These are phyloP conservation scores for Mizuhopecten yessoensis DNA, from an alignment of 1,140 invertebrate species.

Conservation along the genomic window DNA sequence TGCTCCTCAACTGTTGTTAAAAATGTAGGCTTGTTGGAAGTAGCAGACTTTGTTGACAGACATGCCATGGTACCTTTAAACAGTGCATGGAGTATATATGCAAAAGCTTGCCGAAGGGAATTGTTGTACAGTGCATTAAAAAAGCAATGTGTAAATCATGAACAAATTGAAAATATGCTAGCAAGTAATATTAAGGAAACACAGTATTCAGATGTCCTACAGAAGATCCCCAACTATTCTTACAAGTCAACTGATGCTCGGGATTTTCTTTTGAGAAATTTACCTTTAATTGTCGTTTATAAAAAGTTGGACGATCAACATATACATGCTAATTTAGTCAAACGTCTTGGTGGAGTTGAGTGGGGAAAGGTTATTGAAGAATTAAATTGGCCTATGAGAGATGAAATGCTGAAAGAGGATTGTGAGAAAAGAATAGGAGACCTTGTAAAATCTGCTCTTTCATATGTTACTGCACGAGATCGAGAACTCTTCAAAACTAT, in stretches of 20 bases:
- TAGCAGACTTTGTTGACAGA: too few species aligned
- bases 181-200: not conserved
- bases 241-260: slow-evolving; percentile 21
- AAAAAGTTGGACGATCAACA: not conserved
- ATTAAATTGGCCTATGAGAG: too few species aligned
- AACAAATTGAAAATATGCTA: too few species aligned
- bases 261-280: slow-evolving; percentile 12
- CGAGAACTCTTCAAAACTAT: not conserved
- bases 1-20: not conserved
- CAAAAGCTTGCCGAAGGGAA: too few species aligned
- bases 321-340: not conserved
- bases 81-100: too few species aligned
- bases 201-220: not conserved
- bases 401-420: not conserved
- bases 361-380: too few species aligned
- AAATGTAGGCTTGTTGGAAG: too few species aligned
- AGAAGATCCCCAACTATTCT: too few species aligned
- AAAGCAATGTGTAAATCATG: too few species aligned
- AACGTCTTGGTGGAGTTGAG: too few species aligned
- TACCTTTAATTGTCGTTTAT: slow-evolving; percentile 28
- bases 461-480: not conserved
- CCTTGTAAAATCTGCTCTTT: not conserved
- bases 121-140: too few species aligned
- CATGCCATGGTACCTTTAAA: too few species aligned
- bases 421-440: not conserved